Evolutionary conservation across 2,888 invertebrate species (phyloP), one percentile per base, ranked within the genome.

Genomic region (Diaphora mendica): DNA sequence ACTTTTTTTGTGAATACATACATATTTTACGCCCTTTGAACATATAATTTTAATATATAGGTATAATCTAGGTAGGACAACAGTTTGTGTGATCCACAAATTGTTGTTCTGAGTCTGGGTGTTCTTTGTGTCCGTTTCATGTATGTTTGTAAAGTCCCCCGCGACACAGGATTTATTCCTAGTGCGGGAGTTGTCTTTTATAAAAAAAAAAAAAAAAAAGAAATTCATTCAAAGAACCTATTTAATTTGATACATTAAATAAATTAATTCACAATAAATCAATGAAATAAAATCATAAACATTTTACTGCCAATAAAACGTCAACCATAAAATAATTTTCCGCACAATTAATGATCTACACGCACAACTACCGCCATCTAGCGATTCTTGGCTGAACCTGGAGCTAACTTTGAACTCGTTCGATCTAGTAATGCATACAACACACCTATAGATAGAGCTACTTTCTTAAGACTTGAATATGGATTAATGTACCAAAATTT

Each of bases 401-500:
- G n/a, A 35, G 7, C 23, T 39, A 71, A 72, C 33, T 69, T 35
- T 44, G 9, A 48, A 39, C 35, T 23, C 44, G 55, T 62, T 74
- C 48, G 68, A 74, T 76, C 64, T 51, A 64, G 73, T 73, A 78
- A 78, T 77, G 62, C 64, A 59, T 55, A 9, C 26, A 13, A 64
- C 23, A 42, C 48, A 64, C 69, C 71, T 70, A 77, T 75, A 84
- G 84, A 69, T 85, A 79, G 84, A 83, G 84, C 83, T 80, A 83
- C 64, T 75, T 59, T 65, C 20, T 26, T 51, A 42, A 23, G 23
- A 59, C 48, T 15, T 17, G 13, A 67, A 8, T 26, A 44, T 23
- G 11, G 17, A 51, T 64, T 71, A n/a, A n/a, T n/a, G n/a, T n/a
- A 59, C 8, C 42, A 68, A 64, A 65, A 30, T 71, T 71, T 65